phyloP scores from a whole-genome alignment of 2,888 invertebrate genomes.

The Conops quadrifasciatus region DNA sequence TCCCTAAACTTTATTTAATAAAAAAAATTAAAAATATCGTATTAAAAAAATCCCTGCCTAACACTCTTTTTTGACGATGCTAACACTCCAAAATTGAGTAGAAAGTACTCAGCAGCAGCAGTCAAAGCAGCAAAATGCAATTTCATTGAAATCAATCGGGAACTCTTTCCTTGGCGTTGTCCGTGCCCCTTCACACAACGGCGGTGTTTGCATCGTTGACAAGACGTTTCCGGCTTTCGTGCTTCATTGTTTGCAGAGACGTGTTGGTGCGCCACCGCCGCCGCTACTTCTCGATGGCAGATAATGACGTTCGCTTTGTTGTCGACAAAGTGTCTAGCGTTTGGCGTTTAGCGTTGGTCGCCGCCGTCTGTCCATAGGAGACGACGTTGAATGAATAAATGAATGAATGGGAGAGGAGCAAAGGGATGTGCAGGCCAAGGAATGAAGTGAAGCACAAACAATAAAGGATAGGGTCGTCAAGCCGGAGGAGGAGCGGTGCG shows the following conservation, averaged over 20 bases:
- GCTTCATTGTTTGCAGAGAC: slow-evolving; percentile 13
- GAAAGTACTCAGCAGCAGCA: neutral
- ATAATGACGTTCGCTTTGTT: slow-evolving; percentile 32
- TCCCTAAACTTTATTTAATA: no score
- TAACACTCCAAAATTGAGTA: no score
- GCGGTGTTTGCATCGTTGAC: slow-evolving; percentile 18
- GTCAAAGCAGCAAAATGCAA: neutral
- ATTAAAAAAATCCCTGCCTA: no score
- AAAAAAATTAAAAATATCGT: no score
- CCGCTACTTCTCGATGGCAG: slow-evolving; percentile 10
- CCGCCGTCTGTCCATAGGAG: neutral
- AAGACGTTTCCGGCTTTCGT: slow-evolving; percentile 34
- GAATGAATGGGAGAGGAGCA: no score
- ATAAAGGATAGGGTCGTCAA: no score
- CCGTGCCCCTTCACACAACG: slow-evolving; percentile 3
- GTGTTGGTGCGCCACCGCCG: neutral
- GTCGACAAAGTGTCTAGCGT: slow-evolving; percentile 27
- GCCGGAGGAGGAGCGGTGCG: no score
- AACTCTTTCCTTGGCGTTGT: neutral
- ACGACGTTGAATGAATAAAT: neutral
- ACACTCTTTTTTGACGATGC: no score
- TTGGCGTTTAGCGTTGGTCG: slow-evolving; percentile 13
- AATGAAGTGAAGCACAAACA: no score
- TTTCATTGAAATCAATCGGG: slow-evolving; percentile 15
- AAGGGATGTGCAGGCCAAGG: no score